Conservation (phyloP, 2,113 vertebrate species). For the Gila orcuttii region DNA sequence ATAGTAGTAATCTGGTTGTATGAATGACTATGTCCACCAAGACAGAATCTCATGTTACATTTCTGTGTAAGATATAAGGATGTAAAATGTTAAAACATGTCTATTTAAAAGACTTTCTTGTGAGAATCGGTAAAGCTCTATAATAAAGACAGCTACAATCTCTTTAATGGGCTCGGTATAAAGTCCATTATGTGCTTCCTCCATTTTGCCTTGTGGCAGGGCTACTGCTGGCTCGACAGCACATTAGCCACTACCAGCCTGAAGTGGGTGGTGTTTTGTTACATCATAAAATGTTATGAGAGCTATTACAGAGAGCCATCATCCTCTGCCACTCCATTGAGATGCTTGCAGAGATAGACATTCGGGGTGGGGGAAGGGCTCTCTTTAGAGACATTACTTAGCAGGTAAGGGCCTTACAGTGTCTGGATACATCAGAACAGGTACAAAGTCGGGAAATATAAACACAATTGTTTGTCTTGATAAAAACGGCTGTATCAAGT, state of each 20-base stretch:
- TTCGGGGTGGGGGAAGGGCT: conserved; percentile 24
- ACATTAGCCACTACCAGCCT: conserved; percentile 53
- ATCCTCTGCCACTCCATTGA: conserved; percentile 49
- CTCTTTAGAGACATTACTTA: conserved; percentile 7
- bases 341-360: conserved; percentile 50
- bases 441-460: not conserved
- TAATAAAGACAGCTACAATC: conserved; percentile 21
- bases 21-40: not conserved
- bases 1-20: not conserved
- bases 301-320: conserved; percentile 60
- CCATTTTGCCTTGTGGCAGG: conserved; percentile 44
- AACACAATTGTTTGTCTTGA: not conserved
- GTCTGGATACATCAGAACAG: not conserved
- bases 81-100: conserved; percentile 17
- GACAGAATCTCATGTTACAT: not conserved
- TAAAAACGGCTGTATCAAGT: not conserved
- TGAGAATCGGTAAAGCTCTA: conserved; percentile 28
- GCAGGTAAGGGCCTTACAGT: conserved; percentile 25
- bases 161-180: conserved; percentile 35
- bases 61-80: not conserved
- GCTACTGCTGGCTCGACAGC: conserved; percentile 36
- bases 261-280: conserved; percentile 63
- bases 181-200: conserved; percentile 41
- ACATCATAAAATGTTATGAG: conserved; percentile 65
- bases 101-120: not conserved